Percentiles rank a stretch among this genome's conserved stretches.
Evolutionary conservation across 2,797 vertebrate genomes (phyloP).

Genomic region (Halcyon badia): DNA sequence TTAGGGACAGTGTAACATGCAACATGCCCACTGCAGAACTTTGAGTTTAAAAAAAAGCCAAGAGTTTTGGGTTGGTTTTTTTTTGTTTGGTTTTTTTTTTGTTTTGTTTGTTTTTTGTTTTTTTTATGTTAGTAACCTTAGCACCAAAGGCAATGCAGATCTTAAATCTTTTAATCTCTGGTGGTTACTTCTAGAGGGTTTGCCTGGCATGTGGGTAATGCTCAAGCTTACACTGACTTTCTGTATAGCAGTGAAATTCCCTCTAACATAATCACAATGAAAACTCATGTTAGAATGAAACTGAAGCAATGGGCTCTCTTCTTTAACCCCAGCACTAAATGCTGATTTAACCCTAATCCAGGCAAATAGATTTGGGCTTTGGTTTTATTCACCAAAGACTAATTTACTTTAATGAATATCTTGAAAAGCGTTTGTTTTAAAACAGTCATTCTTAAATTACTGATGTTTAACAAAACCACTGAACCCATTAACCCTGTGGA

Average conservation of each 20-base stretch:
- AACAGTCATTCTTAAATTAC: not conserved
- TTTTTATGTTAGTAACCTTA: not conserved
- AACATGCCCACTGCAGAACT: not conserved
- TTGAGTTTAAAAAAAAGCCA: not conserved
- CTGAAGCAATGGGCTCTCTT: not conserved
- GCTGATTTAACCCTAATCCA: not conserved
- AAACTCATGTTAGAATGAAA: not conserved
- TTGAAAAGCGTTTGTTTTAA: conserved; percentile 1
- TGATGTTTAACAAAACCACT: not conserved
- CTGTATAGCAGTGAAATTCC: not conserved
- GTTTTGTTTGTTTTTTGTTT: not conserved
- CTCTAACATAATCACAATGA: not conserved
- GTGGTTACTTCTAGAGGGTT: not conserved
- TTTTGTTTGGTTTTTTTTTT: too few relatives aligned
- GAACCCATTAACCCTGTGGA: not conserved
- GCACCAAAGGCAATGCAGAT: not conserved
- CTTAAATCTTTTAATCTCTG: not conserved
- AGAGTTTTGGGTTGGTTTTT: too few relatives aligned
- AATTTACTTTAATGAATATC: not conserved
- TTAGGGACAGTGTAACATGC: not conserved
- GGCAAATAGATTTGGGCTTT: not conserved
- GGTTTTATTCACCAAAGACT: not conserved
- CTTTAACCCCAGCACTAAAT: not conserved
- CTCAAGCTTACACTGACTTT: not conserved
- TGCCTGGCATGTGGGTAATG: not conserved